phyloP scores from a whole-genome alignment of 2,113 vertebrate species.

The Neopipo cinnamomea region DNA sequence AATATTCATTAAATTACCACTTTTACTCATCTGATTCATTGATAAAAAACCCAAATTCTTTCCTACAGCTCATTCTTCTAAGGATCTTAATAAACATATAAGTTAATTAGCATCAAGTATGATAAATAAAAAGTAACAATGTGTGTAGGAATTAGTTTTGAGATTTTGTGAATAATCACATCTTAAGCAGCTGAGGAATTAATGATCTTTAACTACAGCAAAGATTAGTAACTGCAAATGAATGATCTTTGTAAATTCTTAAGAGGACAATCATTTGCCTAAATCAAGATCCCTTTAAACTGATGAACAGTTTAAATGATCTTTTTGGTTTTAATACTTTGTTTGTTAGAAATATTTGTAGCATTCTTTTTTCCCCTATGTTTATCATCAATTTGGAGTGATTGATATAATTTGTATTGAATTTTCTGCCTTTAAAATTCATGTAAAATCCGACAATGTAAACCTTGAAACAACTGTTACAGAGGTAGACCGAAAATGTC shows the following conservation, averaged over 20 bases:
- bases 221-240: neutral
- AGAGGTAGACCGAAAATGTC: neutral
- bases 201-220: neutral
- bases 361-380: neutral
- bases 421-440: neutral
- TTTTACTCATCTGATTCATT: neutral
- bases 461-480: neutral
- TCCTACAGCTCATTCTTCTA: neutral
- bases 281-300: neutral
- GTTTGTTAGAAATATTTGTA: neutral
- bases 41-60: rapidly evolving
- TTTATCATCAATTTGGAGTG: neutral
- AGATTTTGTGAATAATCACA: neutral
- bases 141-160: neutral
- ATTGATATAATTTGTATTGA: neutral
- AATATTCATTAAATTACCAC: neutral
- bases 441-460: neutral
- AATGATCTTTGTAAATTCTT: neutral
- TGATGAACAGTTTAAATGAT: neutral
- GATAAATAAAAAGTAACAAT: neutral
- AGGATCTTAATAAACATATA: neutral
- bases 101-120: neutral
- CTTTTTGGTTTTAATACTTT: neutral
- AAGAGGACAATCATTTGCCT: neutral
- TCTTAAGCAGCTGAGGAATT: neutral